Base-by-base conservation (phyloP, 2,888 invertebrate species). In the Phasia obesa region DNA sequence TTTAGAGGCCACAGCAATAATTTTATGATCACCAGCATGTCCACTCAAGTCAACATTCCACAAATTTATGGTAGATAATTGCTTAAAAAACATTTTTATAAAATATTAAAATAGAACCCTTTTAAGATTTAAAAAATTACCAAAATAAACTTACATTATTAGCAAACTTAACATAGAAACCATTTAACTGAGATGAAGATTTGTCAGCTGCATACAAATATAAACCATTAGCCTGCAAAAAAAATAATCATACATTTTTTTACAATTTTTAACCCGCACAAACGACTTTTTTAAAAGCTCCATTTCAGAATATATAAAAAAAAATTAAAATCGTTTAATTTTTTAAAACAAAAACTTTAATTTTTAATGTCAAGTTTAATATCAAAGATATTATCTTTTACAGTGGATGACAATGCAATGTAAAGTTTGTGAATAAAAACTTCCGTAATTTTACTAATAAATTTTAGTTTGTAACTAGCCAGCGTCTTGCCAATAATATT, bases 41-140 rank as follows among this genome's bases (percentile, higher is more conserved):
- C 93, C 93, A 73, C 94, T 94, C 62, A 97, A 92, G 62, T 93
- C 92, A 3, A 96, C 90, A 85, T 94, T 94, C 98, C 98, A 98
- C 44, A 95, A 94, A 44, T 42, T 93, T 35, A 93, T 91, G 0
- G 94, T 94, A n/a, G 92, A 88, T 71, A 95, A 90, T 80, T 92
- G 88, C 95, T 95, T 88, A n/a, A 89, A 82, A 75, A 64, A 15
- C 27, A n/a, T 23, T 44, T 69, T 5, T 11, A 17, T 35, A 62
- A 75, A n/a, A 55, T 19, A 19, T 55, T 5, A 35, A 35, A 35
- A 11, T 19, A 19, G 47, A 69, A 27, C 25, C 2, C 7, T 17
- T 47, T 44, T 6, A 31, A 49, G n/a, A 5, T 19, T 0, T 44
- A 62, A 31, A 9, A 64, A 1, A 35, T 11, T 19, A 21, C 17